Base-by-base conservation (phyloP, 1,140 invertebrate species). In the Belonocnema kinseyi region DNA sequence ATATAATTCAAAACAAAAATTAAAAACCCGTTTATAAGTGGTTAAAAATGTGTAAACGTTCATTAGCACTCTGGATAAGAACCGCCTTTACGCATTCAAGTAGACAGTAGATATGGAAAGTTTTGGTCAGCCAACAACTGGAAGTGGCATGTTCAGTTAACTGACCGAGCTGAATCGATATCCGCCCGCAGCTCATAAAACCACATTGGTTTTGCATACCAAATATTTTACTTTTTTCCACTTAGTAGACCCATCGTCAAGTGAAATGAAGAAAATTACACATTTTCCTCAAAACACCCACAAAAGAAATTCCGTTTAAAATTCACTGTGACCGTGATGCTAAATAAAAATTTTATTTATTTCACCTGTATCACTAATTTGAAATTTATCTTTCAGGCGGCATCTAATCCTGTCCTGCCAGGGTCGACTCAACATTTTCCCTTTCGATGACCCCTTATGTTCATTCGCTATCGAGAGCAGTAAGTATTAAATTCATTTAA, bases 391-490 rank as follows among this genome's bases (percentile, higher is more conserved):
- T 93, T 94, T 21, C 88, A 96, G 95, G 90, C 94, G 96, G 85
- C 97, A 97, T 91, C 94, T 98, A 81, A 97, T 98, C 82, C 91
- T 98, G 83, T 97, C 96, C 76, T 98, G 97, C 92, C 96, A 97
- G 92, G 97, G 97, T 87, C 95, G 96, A 91, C 93, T 98, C 81
- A 96, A 97, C 90, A 98, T 98, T 91, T 98, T 98, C 92, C 97
- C 97, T 80, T 98, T 98, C 92, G 97, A 98, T 91, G 97, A 98
- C 93, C 97, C 97, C 81, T 94, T 95, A 90, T 98, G 97, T 94
- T 96, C 96, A 91, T 98, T 98, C 93, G 95, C 97, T 82, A 96
- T 98, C 93, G 97, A 98, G 93, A 98, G 97, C 93, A 97, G 97
- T 98, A 93, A 97, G 97, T 97, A 92, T 79, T 75, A 40, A 74